Conservation (phyloP, 1,140 invertebrate genomes). For the Trinorchestia longiramus region DNA sequence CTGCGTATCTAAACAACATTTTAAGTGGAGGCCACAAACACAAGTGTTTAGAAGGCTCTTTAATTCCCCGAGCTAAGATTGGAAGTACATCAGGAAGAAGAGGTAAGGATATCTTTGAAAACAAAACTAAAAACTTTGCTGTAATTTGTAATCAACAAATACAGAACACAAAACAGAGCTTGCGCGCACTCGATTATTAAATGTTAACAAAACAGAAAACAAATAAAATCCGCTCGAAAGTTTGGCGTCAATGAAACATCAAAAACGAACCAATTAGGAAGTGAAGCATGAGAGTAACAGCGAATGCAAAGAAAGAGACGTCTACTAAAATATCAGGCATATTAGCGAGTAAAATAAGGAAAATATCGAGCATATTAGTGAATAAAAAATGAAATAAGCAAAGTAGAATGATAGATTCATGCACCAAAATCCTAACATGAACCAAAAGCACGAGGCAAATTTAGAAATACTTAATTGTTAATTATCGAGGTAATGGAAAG, state of each 20-base stretch:
- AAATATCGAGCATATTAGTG: not conserved
- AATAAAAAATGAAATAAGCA: not conserved
- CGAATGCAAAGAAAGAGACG: not conserved
- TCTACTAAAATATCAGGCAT: not conserved
- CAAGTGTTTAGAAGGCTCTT: not conserved
- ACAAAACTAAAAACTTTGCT: not conserved
- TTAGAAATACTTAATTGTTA: not conserved
- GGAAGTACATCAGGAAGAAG: not conserved
- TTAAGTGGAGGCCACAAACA: not conserved
- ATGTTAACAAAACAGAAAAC: not conserved
- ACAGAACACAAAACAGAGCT: not conserved
- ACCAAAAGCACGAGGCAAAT: not conserved
- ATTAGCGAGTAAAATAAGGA: not conserved
- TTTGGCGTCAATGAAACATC: not conserved
- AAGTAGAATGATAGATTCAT: not conserved
- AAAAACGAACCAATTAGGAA: not conserved
- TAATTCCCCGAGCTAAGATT: not conserved
- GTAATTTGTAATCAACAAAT: not conserved
- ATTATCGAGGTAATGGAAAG: not conserved
- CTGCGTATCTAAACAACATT: not conserved
- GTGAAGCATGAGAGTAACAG: not conserved
- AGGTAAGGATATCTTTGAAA: not conserved
- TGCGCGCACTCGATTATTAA: not conserved
- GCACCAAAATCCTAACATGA: not conserved
- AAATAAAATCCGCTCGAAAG: not conserved